phyloP scores from a whole-genome alignment of 2,113 vertebrate species.

The Megatriorchis doriae region DNA sequence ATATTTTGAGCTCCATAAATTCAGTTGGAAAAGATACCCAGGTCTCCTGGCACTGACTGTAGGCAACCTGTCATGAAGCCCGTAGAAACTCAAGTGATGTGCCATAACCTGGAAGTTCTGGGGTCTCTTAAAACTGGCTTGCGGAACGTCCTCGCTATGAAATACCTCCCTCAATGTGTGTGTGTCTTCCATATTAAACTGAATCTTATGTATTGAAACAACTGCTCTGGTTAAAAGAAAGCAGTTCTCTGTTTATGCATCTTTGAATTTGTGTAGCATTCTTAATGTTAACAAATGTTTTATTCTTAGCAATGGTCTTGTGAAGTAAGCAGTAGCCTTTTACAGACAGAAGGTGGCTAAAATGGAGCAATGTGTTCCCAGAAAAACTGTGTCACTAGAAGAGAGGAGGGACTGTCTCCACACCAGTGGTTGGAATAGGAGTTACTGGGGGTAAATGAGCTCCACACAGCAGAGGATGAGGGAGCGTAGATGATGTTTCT shows the following conservation, averaged over 20 bases:
- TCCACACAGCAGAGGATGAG: background rate
- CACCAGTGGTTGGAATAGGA: background rate
- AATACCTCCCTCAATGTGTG: background rate
- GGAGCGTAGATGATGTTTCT: background rate
- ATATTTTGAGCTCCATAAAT: background rate
- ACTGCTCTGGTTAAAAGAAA: background rate
- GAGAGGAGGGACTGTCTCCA: background rate
- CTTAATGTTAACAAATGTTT: background rate
- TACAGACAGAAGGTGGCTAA: background rate
- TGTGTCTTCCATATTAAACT: accelerated
- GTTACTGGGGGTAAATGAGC: background rate
- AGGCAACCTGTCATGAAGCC: background rate
- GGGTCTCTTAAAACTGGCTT: background rate
- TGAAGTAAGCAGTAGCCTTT: background rate
- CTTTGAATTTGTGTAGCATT: background rate
- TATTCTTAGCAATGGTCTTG: background rate
- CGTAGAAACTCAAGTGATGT: background rate
- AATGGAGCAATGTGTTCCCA: background rate
- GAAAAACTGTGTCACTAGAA: background rate
- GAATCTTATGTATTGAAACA: accelerated
- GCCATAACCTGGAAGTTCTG: background rate
- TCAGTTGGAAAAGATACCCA: background rate
- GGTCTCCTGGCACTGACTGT: background rate
- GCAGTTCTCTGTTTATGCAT: background rate
- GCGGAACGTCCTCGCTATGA: accelerated